A percentile compares a stretch with the other conserved stretches of the same genome.
phyloP scores from a whole-genome alignment of 2,113 vertebrate genomes.

The Misgurnus mizolepis region DNA sequence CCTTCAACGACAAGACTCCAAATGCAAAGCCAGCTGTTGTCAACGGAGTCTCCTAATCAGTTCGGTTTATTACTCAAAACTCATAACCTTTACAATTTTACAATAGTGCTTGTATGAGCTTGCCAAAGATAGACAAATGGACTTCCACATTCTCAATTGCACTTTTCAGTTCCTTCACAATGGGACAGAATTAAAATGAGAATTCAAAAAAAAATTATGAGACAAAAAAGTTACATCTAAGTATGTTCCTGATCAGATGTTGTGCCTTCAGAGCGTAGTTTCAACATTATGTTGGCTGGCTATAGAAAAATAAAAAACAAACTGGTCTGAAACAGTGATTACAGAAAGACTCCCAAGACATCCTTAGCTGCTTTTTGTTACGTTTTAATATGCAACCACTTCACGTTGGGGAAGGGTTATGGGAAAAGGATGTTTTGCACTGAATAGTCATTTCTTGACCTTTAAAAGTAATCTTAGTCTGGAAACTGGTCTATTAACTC shows the following conservation, averaged over 20 bases:
- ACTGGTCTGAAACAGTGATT: conserved; percentile 54
- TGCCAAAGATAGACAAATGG: conserved; percentile 98
- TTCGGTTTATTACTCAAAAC: conserved; percentile 69
- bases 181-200: conserved; percentile 71
- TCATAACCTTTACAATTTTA: conserved; percentile 71
- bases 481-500: conserved; percentile 91
- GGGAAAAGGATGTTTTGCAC: conserved; percentile 88
- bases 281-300: conserved; percentile 91
- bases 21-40: conserved; percentile 81
- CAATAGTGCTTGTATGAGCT: conserved; percentile 98
- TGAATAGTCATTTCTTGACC: conserved; percentile 90
- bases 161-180: conserved; percentile 89
- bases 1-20: conserved; percentile 77
- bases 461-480: conserved; percentile 86
- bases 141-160: conserved; percentile 90
- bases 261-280: conserved; percentile 99
- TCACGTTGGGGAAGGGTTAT: conserved; percentile 82
- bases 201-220: not conserved
- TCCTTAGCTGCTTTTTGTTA: conserved; percentile 97
- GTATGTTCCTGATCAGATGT: conserved; percentile 96
- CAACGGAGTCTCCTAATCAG: conserved; percentile 93
- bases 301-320: conserved; percentile 80
- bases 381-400: conserved; percentile 99
- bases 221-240: conserved; percentile 77
- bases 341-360: conserved; percentile 28